Evolutionary conservation across 2,113 vertebrate genomes (phyloP).

Genomic region (Carassius carassius): DNA sequence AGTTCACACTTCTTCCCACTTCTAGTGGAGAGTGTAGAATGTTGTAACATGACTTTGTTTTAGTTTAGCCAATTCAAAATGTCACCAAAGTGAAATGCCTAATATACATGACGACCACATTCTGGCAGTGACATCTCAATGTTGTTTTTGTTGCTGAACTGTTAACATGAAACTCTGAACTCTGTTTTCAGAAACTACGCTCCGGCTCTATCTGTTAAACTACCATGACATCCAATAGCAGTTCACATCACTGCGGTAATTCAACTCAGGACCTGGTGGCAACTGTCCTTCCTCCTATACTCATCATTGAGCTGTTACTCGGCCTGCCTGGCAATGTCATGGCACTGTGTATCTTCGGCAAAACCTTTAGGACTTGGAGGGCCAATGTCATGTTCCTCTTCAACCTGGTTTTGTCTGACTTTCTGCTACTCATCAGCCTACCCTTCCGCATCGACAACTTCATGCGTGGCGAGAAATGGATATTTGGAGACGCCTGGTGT

Average conservation of each 20-base stretch:
- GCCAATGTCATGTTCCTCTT: conserved; percentile 74
- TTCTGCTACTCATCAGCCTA: conserved; percentile 72
- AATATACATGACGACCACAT: background rate
- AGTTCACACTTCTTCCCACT: background rate
- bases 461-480: conserved; percentile 54
- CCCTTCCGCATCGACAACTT: conserved; percentile 74
- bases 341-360: conserved; percentile 76
- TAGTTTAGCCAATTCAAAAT: background rate
- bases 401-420: conserved; percentile 77
- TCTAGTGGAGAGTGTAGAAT: background rate
- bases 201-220: background rate
- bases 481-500: conserved; percentile 49
- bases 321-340: conserved; percentile 72
- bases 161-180: background rate
- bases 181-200: conserved; percentile 2
- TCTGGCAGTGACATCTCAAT: background rate
- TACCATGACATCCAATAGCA: conserved; percentile 23
- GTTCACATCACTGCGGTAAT: background rate
- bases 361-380: conserved; percentile 67
- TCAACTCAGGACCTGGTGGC: conserved; percentile 51
- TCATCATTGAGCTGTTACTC: conserved; percentile 70
- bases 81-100: background rate
- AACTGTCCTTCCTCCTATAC: conserved; percentile 65
- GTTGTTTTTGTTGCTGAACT: background rate
- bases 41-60: background rate